Conservation (phyloP, 2,797 vertebrate species). For the Hippoglossus hippoglossus region DNA sequence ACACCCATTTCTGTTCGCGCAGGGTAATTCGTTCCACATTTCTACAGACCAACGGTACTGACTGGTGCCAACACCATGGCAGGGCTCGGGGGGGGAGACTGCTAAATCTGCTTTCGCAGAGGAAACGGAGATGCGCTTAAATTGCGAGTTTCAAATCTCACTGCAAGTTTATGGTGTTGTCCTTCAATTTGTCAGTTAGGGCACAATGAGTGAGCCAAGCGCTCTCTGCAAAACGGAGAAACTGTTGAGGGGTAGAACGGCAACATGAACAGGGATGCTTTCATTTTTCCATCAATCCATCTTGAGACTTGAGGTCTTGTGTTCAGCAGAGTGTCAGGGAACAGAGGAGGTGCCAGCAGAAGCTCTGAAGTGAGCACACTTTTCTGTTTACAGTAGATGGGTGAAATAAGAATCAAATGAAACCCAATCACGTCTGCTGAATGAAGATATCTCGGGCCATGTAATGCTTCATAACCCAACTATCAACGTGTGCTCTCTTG, state of each 20-base stretch:
- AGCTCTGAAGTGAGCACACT: constrained; percentile 43
- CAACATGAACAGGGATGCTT: constrained; percentile 44
- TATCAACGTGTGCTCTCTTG: constrained; percentile 78
- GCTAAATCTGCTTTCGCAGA: constrained; percentile 59
- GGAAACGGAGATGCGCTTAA: constrained; percentile 56
- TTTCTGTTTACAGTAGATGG: constrained; percentile 55
- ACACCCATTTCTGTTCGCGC: constrained; percentile 68
- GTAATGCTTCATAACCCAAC: constrained; percentile 76
- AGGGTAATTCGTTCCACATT: constrained; percentile 73
- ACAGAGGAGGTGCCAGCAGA: constrained; percentile 25
- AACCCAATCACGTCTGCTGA: constrained; percentile 68
- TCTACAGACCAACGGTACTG: constrained; percentile 51
- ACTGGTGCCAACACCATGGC: constrained; percentile 56
- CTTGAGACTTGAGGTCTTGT: constrained; percentile 32
- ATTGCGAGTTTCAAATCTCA: constrained; percentile 64
- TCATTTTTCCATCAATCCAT: constrained; percentile 60
- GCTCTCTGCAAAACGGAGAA: constrained; percentile 46
- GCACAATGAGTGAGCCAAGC: constrained; percentile 45
- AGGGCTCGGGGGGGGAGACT: constrained; percentile 36
- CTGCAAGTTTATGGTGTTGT: constrained; percentile 55
- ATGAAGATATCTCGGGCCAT: constrained; percentile 70
- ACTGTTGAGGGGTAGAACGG: constrained; percentile 45
- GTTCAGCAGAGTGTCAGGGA: constrained; percentile 40
- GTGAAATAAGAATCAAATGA: constrained; percentile 58
- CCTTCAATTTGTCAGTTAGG: constrained; percentile 70